Base-by-base conservation (phyloP, 2,888 invertebrate species). In the Acronicta alni region DNA sequence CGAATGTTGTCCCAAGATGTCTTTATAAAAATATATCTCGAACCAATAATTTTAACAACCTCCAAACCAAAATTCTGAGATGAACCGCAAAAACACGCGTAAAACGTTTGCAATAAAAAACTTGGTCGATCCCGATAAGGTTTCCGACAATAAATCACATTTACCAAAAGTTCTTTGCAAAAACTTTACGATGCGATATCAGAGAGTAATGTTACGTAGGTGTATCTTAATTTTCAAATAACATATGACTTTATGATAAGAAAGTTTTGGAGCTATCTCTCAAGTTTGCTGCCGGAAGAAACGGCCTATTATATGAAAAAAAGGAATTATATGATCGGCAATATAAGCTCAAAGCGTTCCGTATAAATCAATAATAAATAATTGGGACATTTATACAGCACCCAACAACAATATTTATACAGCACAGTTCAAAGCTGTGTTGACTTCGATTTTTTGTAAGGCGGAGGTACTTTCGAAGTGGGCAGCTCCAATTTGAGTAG, bases 141-240 rank as follows among this genome's bases (percentile, higher is more conserved):
- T 58, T 30, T n/a, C 20, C n/a, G n/a, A 14, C 16, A 52, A 76
- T 76, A 77, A 75, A 76, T 75, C 70, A 75, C 14, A 53, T 60
- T 66, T 38, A 49, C 18, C 37, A 55, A 51, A 75, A 73, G 55
- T 75, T 70, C 12, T 41, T 37, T 3, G 42, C 52, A 37, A 55
- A 44, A 63, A 60, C 52, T 57, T 73, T 32, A 4, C 18, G 59
- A 73, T 76, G 70, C 45, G 44, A 7, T 69, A 76, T 58, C 70
- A 26, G 17, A 16, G 42, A 35, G 52, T 53, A 67, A 56, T 56
- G 60, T 41, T n/a, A 35, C 18, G 60, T 75, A 64, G 59, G 67
- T 75, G 62, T 76, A 69, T 63, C 69, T 54, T 69, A 72, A 76
- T 76, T 69, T 76, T 63, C 60, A 66, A 57, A 53, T 74, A 69